These are phyloP conservation scores for Ochropleura plecta DNA, from an alignment of 2,888 invertebrate genomes.

Conservation along the genomic window DNA sequence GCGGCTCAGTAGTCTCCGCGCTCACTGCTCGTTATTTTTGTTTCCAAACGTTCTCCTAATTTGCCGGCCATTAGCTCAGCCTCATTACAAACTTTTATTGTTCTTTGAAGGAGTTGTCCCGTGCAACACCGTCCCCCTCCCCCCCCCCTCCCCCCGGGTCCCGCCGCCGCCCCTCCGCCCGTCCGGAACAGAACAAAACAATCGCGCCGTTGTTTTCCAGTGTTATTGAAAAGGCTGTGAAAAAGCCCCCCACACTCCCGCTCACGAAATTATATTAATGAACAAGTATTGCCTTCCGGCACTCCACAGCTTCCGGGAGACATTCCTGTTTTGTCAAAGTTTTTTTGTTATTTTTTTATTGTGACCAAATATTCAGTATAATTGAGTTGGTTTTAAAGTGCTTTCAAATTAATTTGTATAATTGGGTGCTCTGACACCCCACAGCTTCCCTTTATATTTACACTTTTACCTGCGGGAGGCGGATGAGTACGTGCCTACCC, in stretches of 20 bases:
- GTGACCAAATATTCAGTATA: conserved; percentile 37
- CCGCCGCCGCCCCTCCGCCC: not conserved
- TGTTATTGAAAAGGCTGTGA: conserved; percentile 49
- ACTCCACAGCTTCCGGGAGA: conserved; percentile 37
- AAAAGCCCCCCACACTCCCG: conserved; percentile 20
- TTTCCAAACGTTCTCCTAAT: conserved; percentile 61
- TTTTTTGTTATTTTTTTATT: conserved; percentile 21
- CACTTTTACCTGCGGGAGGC: not conserved
- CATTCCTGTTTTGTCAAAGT: conserved; percentile 38
- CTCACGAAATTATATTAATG: conserved; percentile 55
- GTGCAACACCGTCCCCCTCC: conserved; percentile 14
- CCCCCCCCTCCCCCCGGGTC: not conserved
- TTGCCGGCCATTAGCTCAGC: conserved; percentile 64
- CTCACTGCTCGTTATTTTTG: conserved; percentile 59
- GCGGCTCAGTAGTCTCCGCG: not conserved
- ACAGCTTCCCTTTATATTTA: conserved; percentile 10
- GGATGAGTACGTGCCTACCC: not conserved
- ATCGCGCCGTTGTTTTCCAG: conserved; percentile 31
- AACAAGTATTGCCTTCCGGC: conserved; percentile 57
- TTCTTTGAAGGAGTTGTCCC: conserved; percentile 58
- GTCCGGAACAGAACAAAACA: conserved; percentile 19
- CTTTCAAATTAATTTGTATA: conserved; percentile 33
- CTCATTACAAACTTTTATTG: conserved; percentile 65
- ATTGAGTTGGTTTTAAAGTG: conserved; percentile 31
- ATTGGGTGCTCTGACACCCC: conserved; percentile 24